Evolutionary conservation across 2,113 vertebrate genomes (phyloP).

Genomic region (Burhinus oedicnemus): DNA sequence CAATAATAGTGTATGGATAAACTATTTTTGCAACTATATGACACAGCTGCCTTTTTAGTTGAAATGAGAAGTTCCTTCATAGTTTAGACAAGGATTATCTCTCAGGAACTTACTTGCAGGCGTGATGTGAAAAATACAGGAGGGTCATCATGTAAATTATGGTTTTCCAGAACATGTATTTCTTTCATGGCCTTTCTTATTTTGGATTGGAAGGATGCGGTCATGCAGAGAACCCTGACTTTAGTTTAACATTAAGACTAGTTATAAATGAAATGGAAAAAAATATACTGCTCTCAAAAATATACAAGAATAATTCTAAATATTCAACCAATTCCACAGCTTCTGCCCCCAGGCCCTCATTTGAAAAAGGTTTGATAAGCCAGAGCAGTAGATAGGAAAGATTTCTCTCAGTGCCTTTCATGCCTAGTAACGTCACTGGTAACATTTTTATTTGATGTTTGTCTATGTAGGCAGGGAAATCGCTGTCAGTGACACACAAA

Average conservation of each 20-base stretch:
- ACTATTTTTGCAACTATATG: not conserved
- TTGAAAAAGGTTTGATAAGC: not conserved
- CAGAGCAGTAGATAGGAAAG: not conserved
- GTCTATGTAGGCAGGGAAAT: not conserved
- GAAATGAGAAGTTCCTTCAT: not conserved
- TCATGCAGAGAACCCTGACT: not conserved
- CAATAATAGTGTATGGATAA: not conserved
- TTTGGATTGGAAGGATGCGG: not conserved
- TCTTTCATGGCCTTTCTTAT: not conserved
- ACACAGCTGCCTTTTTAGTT: not conserved
- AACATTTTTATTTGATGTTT: constrained; percentile 18
- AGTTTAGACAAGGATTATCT: not conserved
- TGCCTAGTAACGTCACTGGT: not conserved
- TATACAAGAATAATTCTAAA: not conserved
- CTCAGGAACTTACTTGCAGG: not conserved
- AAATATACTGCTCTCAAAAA: not conserved
- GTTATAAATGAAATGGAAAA: not conserved
- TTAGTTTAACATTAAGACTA: not conserved
- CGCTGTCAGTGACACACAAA: not conserved
- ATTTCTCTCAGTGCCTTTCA: not conserved
- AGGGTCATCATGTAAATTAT: not conserved
- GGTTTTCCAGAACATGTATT: not conserved
- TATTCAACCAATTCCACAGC: not conserved
- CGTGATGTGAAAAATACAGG: not conserved
- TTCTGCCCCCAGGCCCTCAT: not conserved